Evolutionary conservation across 2,113 vertebrate genomes (phyloP).

Genomic region (Chrysemys picta): DNA sequence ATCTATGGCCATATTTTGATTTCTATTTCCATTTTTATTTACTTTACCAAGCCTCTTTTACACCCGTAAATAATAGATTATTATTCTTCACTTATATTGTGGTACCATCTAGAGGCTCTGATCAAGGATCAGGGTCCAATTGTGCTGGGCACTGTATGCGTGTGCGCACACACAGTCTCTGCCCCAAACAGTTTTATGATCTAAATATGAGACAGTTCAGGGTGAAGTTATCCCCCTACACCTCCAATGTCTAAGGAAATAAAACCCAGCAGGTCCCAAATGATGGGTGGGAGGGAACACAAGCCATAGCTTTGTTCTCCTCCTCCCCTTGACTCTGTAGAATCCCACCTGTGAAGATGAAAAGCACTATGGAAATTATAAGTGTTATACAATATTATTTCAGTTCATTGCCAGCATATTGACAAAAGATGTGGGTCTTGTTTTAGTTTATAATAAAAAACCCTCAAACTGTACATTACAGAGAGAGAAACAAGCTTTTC

Average conservation of each 20-base stretch:
- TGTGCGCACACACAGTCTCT: not conserved
- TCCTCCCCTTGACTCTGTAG: not conserved
- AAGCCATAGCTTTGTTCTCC: not conserved
- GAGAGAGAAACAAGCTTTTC: not conserved
- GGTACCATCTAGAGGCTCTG: not conserved
- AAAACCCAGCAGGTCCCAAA: not conserved
- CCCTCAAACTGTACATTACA: not conserved
- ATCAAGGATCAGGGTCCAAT: not conserved
- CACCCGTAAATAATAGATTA: not conserved
- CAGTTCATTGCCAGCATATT: not conserved
- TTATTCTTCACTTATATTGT: not conserved
- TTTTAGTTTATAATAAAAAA: not conserved
- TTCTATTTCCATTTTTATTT: not conserved
- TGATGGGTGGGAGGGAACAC: not conserved
- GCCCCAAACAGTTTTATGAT: not conserved
- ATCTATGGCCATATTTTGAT: not conserved
- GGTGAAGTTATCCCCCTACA: not conserved
- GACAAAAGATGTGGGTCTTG: not conserved
- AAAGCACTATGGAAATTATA: not conserved
- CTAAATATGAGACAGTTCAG: not conserved
- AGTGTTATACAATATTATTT: not conserved
- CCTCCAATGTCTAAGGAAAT: not conserved
- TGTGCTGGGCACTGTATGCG: not conserved
- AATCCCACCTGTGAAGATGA: not conserved
- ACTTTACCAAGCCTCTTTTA: not conserved